A percentile compares a stretch with the other conserved stretches of the same genome.
phyloP scores from a whole-genome alignment of 2,888 invertebrate species.

The Xestia rhomboidea region DNA sequence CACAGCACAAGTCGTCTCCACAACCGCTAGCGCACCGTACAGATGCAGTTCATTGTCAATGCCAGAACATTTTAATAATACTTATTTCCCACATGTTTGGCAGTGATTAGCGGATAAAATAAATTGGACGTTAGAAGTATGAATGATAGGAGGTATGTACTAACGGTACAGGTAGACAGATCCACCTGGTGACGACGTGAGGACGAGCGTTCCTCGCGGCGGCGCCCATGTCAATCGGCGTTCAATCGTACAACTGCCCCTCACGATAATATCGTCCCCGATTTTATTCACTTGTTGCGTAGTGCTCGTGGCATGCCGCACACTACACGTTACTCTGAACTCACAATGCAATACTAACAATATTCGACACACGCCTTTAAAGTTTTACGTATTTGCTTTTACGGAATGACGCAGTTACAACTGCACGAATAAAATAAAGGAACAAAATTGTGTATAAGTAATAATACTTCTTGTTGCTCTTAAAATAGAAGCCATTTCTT shows the following conservation, averaged over 20 bases:
- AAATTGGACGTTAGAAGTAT: conserved; percentile 51
- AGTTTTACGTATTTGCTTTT: conserved; percentile 77
- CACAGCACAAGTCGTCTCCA: conserved; percentile 29
- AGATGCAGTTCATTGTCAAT: conserved; percentile 50
- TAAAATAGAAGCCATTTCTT: conserved; percentile 50
- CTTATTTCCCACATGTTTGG: conserved; percentile 56
- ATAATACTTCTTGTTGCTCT: conserved; percentile 47
- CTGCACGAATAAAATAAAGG: conserved; percentile 63
- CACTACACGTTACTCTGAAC: conserved; percentile 85
- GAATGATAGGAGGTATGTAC: conserved; percentile 71
- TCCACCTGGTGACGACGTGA: conserved; percentile 89
- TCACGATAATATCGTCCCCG: conserved; percentile 79
- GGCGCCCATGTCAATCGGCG: conserved; percentile 87
- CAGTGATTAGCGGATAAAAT: conserved; percentile 58
- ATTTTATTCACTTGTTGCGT: conserved; percentile 88
- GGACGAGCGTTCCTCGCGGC: conserved; percentile 88
- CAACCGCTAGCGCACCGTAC: conserved; percentile 28
- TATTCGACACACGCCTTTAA: conserved; percentile 77
- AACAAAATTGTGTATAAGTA: conserved; percentile 57
- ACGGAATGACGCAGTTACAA: conserved; percentile 74
- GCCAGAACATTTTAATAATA: conserved; percentile 51
- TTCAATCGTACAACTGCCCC: conserved; percentile 82
- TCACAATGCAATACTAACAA: conserved; percentile 82
- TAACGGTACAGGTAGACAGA: conserved; percentile 87
- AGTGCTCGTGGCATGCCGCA: conserved; percentile 80